Percentiles rank a stretch among this genome's conserved stretches.
Conservation (phyloP, 2,888 invertebrate species). For the Meta bourneti region DNA sequence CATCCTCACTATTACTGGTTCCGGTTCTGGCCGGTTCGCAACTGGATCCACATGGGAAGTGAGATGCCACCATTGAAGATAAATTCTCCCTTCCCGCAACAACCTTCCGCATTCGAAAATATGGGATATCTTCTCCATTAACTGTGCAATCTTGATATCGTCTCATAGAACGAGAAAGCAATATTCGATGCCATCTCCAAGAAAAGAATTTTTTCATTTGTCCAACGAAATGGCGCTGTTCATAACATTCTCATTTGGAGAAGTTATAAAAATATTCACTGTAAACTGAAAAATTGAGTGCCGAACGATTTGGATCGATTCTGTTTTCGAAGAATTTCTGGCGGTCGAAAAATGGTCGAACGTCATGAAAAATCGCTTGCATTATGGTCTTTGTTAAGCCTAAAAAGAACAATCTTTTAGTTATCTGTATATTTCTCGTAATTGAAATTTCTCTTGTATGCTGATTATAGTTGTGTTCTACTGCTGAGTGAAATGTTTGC, state of each 20-base stretch:
- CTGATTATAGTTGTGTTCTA: no score
- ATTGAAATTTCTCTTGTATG: no score
- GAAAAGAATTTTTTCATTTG: neutral
- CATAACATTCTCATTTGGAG: neutral
- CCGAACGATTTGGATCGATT: no score
- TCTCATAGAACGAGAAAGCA: neutral
- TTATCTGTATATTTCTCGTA: no score
- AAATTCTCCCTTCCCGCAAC: neutral
- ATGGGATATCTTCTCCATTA: neutral
- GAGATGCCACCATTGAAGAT: constrained; percentile 64
- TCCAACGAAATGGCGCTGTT: neutral
- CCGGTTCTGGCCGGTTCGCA: constrained; percentile 57
- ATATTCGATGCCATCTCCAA: neutral
- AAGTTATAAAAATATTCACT: neutral
- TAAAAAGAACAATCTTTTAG: no score
- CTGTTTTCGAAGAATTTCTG: no score
- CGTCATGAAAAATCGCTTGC: no score
- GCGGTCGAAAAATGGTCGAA: no score
- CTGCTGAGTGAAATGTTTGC: no score
- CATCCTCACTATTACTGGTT: constrained; percentile 37
- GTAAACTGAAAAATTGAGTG: no score
- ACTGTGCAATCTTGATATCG: neutral
- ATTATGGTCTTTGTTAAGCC: no score
- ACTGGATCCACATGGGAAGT: constrained; percentile 71
- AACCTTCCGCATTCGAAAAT: neutral